These are phyloP conservation scores for Caenorhabditis virilis DNA, from an alignment of 2,888 invertebrate genomes.

Conservation along the genomic window DNA sequence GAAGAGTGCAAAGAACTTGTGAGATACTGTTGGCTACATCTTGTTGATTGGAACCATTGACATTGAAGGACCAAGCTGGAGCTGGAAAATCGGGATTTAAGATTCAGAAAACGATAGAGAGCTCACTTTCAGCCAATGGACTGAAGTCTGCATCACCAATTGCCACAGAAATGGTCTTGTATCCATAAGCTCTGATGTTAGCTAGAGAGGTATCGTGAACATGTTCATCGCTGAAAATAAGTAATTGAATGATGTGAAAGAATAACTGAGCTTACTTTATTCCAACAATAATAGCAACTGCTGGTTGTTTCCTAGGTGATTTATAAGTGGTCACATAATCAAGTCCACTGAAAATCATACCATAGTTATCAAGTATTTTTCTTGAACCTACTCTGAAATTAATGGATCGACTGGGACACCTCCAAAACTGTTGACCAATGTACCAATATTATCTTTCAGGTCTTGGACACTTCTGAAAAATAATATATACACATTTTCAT, in stretches of 20 bases:
- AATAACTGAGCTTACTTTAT: constrained; percentile 11
- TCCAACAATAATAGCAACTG: constrained; percentile 22
- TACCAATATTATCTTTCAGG: constrained; percentile 12
- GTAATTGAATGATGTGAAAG: neutral
- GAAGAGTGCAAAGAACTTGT: too few species aligned
- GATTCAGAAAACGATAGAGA: too few species aligned
- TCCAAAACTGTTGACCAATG: neutral
- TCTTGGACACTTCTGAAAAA: constrained; percentile 16
- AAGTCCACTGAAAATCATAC: constrained; percentile 15
- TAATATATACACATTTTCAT: neutral
- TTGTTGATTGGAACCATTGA: too few species aligned
- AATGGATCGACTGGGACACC: neutral
- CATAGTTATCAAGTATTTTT: too few species aligned
- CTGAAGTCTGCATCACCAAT: constrained; percentile 3
- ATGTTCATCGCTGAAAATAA: constrained; percentile 1
- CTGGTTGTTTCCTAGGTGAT: constrained; percentile 5
- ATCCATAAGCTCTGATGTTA: too few species aligned
- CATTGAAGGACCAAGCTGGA: too few species aligned
- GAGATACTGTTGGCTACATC: too few species aligned
- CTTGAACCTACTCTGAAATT: neutral
- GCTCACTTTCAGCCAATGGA: constrained; percentile 5
- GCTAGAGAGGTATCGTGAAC: neutral
- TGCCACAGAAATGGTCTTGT: constrained; percentile 2
- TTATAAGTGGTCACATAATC: constrained; percentile 21
- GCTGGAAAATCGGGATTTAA: too few species aligned